Conservation (phyloP, 2,888 invertebrate species). For the Acronicta psi region DNA sequence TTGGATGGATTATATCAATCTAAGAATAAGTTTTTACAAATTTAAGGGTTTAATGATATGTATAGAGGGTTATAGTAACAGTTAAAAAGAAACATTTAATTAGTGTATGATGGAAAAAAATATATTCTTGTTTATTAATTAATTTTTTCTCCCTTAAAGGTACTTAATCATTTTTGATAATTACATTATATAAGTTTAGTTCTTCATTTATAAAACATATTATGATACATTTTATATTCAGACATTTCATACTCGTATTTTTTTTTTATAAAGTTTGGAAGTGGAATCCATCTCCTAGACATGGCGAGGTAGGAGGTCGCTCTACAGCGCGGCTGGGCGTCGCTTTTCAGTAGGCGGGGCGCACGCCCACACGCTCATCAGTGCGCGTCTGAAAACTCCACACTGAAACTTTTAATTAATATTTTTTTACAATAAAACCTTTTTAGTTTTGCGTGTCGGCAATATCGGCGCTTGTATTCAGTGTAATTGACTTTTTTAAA, state of each 20-base stretch:
- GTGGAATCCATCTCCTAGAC: conserved; percentile 39
- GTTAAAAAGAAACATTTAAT: no score
- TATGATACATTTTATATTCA: rapidly evolving
- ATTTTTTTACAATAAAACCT: conserved; percentile 36
- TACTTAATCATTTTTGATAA: no score
- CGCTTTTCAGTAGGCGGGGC: conserved; percentile 79
- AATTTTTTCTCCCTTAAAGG: no score
- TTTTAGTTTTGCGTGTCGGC: conserved; percentile 49
- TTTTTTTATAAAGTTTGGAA: background rate
- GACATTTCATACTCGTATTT: background rate
- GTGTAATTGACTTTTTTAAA: conserved; percentile 36
- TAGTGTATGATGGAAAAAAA: no score
- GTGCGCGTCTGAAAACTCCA: conserved; percentile 54
- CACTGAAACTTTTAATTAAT: conserved; percentile 53
- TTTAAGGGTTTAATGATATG: no score
- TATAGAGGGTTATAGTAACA: no score
- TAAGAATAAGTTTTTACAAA: no score
- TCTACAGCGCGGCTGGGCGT: conserved; percentile 82
- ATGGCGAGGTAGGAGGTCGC: conserved; percentile 78
- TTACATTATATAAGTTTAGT: no score
- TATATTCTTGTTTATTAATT: no score
- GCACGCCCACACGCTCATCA: conserved; percentile 77
- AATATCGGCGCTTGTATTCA: conserved; percentile 45
- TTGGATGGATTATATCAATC: no score
- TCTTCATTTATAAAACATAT: no score